phyloP scores from a whole-genome alignment of 2,888 invertebrate genomes.

The Orgyia antiqua region DNA sequence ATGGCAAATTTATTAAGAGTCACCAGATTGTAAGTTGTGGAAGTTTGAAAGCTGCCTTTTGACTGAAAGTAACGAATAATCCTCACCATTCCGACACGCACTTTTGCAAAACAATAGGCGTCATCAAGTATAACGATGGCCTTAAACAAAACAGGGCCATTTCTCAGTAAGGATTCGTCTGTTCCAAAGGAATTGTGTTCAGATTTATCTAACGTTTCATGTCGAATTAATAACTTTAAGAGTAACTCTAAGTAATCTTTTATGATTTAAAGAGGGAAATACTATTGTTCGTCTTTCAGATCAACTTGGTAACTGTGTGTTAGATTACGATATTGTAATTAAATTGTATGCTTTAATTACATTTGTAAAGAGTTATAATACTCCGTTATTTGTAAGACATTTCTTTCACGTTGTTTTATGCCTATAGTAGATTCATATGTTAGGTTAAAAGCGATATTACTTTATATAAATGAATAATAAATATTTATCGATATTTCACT shows the following conservation, averaged over 20 bases:
- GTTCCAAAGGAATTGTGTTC: conserved; percentile 39
- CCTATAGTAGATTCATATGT: no score
- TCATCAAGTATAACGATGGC: conserved; percentile 68
- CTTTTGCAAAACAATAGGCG: conserved; percentile 62
- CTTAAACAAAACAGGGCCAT: conserved; percentile 65
- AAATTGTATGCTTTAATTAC: conserved; percentile 16
- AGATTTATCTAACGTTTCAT: conserved; percentile 44
- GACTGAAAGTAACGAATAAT: conserved; percentile 63
- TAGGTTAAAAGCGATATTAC: no score
- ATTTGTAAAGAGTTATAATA: no score
- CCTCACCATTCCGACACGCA: conserved; percentile 56
- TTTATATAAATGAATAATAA: no score
- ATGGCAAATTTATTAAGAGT: conserved; percentile 44
- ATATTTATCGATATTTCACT: no score
- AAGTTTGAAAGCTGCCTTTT: conserved; percentile 45
- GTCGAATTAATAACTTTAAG: conserved; percentile 47
- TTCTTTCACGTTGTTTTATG: no score
- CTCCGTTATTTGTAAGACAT: no score
- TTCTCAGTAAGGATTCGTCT: conserved; percentile 38
- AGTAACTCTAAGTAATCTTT: conserved; percentile 43
- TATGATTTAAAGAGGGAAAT: conserved; percentile 24
- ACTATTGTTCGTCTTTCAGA: conserved; percentile 36
- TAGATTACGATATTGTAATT: conserved; percentile 15
- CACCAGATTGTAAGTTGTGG: conserved; percentile 45
- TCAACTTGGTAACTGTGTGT: conserved; percentile 22